Percentiles rank a stretch among this genome's conserved stretches.
These are phyloP conservation scores for Eremobia ochroleuca DNA, from an alignment of 2,888 invertebrate species.

Conservation along the genomic window DNA sequence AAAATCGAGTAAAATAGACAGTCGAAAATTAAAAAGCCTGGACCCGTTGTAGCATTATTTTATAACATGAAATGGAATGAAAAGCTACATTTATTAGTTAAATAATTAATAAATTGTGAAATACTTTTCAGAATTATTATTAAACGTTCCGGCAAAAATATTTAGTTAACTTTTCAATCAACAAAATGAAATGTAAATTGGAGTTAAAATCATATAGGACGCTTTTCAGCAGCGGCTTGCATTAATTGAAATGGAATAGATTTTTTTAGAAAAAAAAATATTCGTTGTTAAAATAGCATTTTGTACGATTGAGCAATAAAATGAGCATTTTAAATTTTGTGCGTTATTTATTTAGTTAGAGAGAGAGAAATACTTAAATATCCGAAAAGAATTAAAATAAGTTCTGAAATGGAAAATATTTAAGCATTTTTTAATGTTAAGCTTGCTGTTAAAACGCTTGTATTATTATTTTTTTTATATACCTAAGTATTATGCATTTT, in stretches of 20 bases:
- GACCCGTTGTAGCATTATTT: neutral
- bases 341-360: neutral
- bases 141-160: neutral
- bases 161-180: neutral
- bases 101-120: neutral
- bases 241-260: neutral
- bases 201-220: neutral
- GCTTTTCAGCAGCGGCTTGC: neutral
- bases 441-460: neutral
- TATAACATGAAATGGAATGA: constrained; percentile 18
- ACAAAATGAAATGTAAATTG: neutral
- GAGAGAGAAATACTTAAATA: neutral
- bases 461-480: neutral
- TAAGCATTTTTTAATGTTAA: neutral
- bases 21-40: neutral
- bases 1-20: neutral
- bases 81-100: constrained; percentile 4
- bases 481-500: neutral
- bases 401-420: neutral
- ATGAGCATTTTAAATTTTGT: constrained; percentile 36
- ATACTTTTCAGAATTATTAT: constrained; percentile 17
- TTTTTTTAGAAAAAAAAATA: neutral
- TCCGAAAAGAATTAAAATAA: neutral
- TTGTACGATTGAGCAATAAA: constrained; percentile 49
- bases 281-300: neutral